A percentile compares a stretch with the other conserved stretches of the same genome.
phyloP scores from a whole-genome alignment of 2,797 vertebrate genomes.

The Crocidura indochinensis region DNA sequence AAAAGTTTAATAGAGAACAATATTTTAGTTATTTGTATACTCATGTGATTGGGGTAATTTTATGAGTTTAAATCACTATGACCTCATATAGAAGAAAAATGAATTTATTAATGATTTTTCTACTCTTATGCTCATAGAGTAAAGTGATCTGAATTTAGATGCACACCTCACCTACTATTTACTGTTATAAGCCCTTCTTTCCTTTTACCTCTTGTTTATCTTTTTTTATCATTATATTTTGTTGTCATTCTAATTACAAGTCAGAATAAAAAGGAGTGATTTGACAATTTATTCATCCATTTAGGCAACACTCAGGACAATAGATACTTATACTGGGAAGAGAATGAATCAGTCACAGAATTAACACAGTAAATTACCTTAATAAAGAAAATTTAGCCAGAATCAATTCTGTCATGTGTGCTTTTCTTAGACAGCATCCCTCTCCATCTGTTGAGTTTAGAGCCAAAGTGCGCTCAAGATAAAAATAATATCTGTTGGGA shows the following conservation, averaged over 20 bases:
- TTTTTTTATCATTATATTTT: constrained; percentile 28
- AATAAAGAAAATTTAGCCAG: constrained; percentile 60
- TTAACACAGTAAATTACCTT: constrained; percentile 62
- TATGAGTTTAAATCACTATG: constrained; percentile 21
- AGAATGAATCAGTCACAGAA: constrained; percentile 9
- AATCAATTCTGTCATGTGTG: constrained; percentile 64
- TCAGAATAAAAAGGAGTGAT: neutral
- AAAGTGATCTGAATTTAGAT: neutral
- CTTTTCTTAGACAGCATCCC: constrained; percentile 76
- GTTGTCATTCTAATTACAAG: neutral
- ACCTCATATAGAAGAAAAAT: constrained; percentile 8
- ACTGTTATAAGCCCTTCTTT: neutral
- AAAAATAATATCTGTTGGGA: constrained; percentile 73
- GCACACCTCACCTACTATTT: neutral
- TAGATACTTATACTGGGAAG: neutral
- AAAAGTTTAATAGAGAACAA: neutral
- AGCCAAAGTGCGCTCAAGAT: constrained; percentile 65
- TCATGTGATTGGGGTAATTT: neutral
- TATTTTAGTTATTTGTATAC: neutral
- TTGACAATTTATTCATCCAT: neutral
- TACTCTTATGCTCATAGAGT: neutral
- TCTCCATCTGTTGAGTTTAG: constrained; percentile 75
- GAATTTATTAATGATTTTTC: neutral
- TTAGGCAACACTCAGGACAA: neutral
- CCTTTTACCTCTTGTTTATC: neutral